Conservation (phyloP, 2,113 vertebrate genomes). For the Microcebus tavaratra region DNA sequence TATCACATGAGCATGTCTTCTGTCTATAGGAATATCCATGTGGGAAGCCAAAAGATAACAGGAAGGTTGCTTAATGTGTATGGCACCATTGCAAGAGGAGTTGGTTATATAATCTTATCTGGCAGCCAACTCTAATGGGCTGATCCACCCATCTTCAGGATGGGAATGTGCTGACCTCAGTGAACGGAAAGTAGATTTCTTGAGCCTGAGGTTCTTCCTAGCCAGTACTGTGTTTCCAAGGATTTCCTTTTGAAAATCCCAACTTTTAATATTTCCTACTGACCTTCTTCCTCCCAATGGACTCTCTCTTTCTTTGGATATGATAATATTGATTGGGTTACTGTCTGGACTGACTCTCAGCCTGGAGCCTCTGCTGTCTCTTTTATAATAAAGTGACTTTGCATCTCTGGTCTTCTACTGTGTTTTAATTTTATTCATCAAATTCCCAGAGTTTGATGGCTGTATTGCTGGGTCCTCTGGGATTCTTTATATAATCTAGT, state of each 20-base stretch:
- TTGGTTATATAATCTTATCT: conserved; percentile 34
- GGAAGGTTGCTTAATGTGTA: neutral
- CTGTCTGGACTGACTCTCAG: neutral
- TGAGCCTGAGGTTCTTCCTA: conserved; percentile 29
- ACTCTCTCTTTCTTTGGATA: neutral
- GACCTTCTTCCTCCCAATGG: neutral
- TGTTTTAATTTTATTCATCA: conserved; percentile 31
- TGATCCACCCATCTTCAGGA: neutral
- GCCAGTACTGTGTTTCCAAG: neutral
- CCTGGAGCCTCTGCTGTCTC: neutral
- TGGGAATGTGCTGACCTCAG: neutral
- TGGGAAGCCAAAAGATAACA: neutral
- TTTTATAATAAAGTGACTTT: conserved; percentile 31
- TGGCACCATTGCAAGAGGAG: neutral
- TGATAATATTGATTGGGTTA: conserved; percentile 12
- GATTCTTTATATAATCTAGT: conserved; percentile 23
- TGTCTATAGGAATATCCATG: neutral
- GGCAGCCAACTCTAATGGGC: neutral
- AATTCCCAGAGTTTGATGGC: neutral
- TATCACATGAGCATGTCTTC: conserved; percentile 10
- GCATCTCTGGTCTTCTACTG: neutral
- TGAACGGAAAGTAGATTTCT: conserved; percentile 41
- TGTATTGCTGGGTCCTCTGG: neutral
- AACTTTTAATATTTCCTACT: conserved; percentile 18
- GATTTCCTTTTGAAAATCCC: conserved; percentile 45